phyloP scores from a whole-genome alignment of 2,113 vertebrate genomes.

The Orcinus orca region DNA sequence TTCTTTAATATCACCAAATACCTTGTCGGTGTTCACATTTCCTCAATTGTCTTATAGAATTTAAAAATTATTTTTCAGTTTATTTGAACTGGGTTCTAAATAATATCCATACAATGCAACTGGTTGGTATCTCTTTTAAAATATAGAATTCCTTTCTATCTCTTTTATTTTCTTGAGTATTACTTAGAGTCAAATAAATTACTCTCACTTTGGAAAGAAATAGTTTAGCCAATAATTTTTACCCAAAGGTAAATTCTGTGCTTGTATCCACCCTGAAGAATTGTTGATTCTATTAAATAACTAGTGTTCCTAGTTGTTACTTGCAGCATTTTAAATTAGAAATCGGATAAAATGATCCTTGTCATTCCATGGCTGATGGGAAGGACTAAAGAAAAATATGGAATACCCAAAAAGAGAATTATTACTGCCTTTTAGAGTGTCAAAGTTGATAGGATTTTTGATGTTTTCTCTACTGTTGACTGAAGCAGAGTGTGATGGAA shows the following conservation, averaged over 20 bases:
- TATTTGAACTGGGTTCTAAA: background rate
- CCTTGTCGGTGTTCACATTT: background rate
- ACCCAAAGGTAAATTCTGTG: background rate
- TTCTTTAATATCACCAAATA: background rate
- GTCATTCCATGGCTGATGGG: background rate
- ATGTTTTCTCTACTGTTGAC: background rate
- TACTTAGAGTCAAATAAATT: background rate
- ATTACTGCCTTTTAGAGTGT: background rate
- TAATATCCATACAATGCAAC: background rate
- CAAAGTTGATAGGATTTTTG: background rate
- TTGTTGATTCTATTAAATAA: background rate
- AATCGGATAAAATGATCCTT: background rate
- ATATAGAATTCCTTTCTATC: background rate
- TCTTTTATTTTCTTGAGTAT: background rate
- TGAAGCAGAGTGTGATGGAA: background rate
- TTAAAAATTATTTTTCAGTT: background rate
- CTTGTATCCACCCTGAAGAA: background rate
- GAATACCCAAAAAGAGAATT: background rate
- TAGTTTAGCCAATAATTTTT: background rate
- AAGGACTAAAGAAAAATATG: slow-evolving; percentile 10
- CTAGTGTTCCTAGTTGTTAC: background rate
- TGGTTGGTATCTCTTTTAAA: background rate
- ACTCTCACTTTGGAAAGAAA: background rate
- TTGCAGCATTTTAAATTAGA: background rate
- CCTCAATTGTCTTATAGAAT: background rate